Conservation (phyloP, 2,888 invertebrate genomes). For the Incurvaria masculella region DNA sequence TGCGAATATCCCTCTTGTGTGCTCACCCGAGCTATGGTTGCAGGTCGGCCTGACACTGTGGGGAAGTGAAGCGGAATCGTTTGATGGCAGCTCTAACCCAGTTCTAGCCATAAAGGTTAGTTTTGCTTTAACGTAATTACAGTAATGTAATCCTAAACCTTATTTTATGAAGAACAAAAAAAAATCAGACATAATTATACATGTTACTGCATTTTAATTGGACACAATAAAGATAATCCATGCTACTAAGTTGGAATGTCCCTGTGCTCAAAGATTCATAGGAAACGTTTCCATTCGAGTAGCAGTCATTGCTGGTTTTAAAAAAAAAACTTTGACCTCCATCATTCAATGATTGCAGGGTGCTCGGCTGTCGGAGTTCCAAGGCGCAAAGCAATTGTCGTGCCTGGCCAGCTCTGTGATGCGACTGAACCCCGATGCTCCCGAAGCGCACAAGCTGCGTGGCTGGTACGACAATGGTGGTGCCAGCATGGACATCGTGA, state of each 20-base stretch:
- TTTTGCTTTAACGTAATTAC: background rate
- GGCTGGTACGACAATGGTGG: constrained; percentile 92
- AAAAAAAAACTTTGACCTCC: no score
- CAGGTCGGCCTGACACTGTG: constrained; percentile 84
- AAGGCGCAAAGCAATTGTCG: constrained; percentile 72
- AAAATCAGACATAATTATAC: no score
- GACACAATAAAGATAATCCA: no score
- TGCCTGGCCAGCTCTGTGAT: constrained; percentile 59
- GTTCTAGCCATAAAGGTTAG: constrained; percentile 76
- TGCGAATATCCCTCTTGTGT: no score
- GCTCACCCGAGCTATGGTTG: no score
- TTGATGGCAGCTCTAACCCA: constrained; percentile 72
- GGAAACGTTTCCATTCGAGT: no score
- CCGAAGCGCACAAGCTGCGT: constrained; percentile 79
- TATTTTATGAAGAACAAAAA: no score
- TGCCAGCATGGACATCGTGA: constrained; percentile 55
- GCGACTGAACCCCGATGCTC: constrained; percentile 84
- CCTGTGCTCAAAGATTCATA: no score
- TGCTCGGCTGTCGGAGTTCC: constrained; percentile 82
- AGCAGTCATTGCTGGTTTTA: no score
- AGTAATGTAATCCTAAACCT: no score
- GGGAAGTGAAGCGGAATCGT: constrained; percentile 86
- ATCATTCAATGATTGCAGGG: constrained; percentile 34
- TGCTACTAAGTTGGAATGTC: no score
- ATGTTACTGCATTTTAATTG: no score